Evolutionary conservation across 2,797 vertebrate species (phyloP), one percentile per base, ranked within the genome.

Genomic region (Aplochiton taeniatus): DNA sequence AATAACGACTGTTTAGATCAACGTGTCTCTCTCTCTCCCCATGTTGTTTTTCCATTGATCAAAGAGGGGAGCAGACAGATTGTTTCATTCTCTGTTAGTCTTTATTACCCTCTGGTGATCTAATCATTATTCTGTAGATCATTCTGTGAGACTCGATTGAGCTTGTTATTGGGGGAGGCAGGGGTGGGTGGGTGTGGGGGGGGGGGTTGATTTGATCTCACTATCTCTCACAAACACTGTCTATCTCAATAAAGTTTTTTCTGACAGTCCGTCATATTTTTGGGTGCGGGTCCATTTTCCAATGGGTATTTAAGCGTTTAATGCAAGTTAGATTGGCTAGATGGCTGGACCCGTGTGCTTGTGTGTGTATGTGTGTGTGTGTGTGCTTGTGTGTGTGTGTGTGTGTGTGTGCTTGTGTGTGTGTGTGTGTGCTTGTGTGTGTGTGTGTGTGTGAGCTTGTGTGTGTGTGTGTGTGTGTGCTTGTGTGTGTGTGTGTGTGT

Each of bases 381-480:
- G 67, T 58, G 52, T 61, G 70, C 57, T 1, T 52, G 50, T 3
- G 50, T 45, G 31, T 52, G 61, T 18, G 61, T 54, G 51, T 60
- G 69, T 72, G 69, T n/a, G n/a, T n/a, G n/a, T n/a, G n/a, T n/a
- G n/a, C n/a, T n/a, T 69, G 64, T 48, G 57, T 18, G 45, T 59
- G 60, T 55, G 17, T 52, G 58, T 70, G 2, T 18, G 47, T 51
- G 13, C n/a, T n/a, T 50, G 18, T n/a, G 20, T 63, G 20, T 60
- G 66, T 76, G 68, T 73, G 59, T 62, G 58, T 45, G 17, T 57
- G 63, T 61, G 18, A 45, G 65, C 60, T 8, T n/a, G 55, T 20
- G 65, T 12, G 11, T n/a, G 55, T 20, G 65, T 12, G 18, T 1
- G n/a, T 42, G 55, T 60, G 67, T 58, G 52, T 61, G 70, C 57